These are phyloP conservation scores for Ochlodes sylvanus DNA, from an alignment of 2,888 invertebrate genomes.

Conservation along the genomic window DNA sequence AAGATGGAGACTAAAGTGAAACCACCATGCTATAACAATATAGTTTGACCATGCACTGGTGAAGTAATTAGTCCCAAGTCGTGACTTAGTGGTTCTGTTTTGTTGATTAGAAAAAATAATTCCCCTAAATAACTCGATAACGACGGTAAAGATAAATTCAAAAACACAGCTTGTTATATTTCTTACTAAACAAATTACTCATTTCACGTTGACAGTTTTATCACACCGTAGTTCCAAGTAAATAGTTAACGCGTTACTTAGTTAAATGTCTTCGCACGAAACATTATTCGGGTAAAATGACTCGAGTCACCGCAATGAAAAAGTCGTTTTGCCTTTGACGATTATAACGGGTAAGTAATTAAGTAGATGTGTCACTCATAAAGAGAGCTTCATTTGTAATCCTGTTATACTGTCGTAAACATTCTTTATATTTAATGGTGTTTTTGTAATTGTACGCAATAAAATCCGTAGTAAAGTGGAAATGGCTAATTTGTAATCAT, in stretches of 20 bases:
- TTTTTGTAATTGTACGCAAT: conserved; percentile 27
- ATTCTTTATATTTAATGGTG: conserved; percentile 16
- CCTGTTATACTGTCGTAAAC: conserved; percentile 31
- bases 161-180: conserved; percentile 3
- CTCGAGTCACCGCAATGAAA: conserved; percentile 9
- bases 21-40: too few species aligned
- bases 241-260: conserved; percentile 16
- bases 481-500: background rate
- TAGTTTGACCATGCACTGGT: too few species aligned
- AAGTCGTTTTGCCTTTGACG: conserved; percentile 22
- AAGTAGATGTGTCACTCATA: conserved; percentile 32
- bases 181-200: conserved; percentile 7
- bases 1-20: too few species aligned
- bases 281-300: conserved; percentile 23
- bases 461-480: background rate
- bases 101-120: background rate
- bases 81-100: background rate
- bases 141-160: conserved; percentile 8
- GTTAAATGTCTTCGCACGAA: conserved; percentile 24
- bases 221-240: conserved; percentile 9
- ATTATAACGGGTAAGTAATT: conserved; percentile 27
- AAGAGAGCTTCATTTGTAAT: conserved; percentile 35
- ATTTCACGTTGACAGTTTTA: conserved; percentile 7
- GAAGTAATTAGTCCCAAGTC: too few species aligned
- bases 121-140: conserved; percentile 14